Evolutionary conservation across 2,888 invertebrate genomes (phyloP).

Genomic region (Hetaerina titia): DNA sequence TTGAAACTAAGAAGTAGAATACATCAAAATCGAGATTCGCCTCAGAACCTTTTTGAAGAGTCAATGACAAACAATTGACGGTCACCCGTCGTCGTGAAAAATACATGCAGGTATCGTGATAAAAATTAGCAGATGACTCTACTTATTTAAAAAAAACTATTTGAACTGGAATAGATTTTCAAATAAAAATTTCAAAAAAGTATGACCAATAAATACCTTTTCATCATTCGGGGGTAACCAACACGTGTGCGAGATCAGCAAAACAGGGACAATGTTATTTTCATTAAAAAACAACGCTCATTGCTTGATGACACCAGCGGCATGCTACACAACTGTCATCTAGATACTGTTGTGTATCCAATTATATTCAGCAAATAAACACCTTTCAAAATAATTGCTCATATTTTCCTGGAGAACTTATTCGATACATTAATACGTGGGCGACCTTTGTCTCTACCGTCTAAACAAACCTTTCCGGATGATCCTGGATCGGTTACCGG

Average conservation of each 20-base stretch:
- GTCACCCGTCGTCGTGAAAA: neutral
- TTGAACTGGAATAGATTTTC: no score
- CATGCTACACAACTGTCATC: neutral
- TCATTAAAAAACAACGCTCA: neutral
- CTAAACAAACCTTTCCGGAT: constrained; percentile 78
- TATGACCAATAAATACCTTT: no score
- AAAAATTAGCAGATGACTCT: neutral
- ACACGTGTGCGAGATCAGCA: neutral
- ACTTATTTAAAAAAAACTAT: neutral
- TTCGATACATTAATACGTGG: neutral
- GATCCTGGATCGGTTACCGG: constrained; percentile 89
- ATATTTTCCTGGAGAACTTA: neutral
- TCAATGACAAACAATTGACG: neutral
- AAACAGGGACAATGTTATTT: no score
- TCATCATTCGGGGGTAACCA: neutral
- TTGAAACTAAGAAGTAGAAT: neutral
- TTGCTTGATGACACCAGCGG: neutral
- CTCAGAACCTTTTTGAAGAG: neutral
- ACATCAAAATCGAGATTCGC: neutral
- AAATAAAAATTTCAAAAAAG: no score
- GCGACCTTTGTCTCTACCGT: neutral
- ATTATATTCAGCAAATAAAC: neutral
- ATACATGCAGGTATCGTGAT: neutral
- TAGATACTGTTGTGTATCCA: neutral
- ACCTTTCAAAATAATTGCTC: neutral